These are phyloP conservation scores for Parapsyche elsis DNA, from an alignment of 1,140 invertebrate species.

Conservation along the genomic window DNA sequence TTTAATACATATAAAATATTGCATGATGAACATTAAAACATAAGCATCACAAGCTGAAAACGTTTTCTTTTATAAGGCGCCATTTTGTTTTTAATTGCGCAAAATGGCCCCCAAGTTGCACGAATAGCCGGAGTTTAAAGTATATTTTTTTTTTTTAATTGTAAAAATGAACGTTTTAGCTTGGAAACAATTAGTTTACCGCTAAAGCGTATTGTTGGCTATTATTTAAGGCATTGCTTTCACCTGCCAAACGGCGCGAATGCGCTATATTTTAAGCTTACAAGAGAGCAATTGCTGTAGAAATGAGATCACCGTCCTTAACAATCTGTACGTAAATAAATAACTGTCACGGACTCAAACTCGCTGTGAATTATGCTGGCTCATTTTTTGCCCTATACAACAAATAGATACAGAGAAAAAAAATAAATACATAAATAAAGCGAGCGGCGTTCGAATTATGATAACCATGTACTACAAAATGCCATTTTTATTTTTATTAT, in stretches of 20 bases:
- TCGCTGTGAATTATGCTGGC: constrained; percentile 15
- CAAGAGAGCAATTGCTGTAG: constrained; percentile 1
- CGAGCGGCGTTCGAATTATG: background rate
- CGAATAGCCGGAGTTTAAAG: no score
- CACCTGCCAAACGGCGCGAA: background rate
- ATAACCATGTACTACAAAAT: background rate
- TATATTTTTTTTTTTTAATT: no score
- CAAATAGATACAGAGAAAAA: background rate
- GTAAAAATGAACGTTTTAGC: no score
- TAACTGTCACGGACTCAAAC: constrained; percentile 23
- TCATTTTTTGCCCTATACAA: constrained; percentile 13
- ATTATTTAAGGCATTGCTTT: background rate
- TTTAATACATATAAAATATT: no score
- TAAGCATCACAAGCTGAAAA: no score
- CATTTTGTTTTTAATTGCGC: no score
- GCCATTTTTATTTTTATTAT: no score
- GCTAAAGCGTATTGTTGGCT: no score
- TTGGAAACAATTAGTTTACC: no score
- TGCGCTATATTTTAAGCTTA: background rate
- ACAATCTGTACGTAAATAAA: constrained; percentile 32
- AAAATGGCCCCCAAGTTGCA: no score
- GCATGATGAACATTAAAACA: no score
- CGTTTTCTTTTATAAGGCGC: no score
- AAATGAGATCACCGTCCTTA: constrained; percentile 33
- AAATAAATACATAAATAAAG: background rate